Conservation (phyloP, 2,113 vertebrate genomes). For the Alligator mississippiensis region DNA sequence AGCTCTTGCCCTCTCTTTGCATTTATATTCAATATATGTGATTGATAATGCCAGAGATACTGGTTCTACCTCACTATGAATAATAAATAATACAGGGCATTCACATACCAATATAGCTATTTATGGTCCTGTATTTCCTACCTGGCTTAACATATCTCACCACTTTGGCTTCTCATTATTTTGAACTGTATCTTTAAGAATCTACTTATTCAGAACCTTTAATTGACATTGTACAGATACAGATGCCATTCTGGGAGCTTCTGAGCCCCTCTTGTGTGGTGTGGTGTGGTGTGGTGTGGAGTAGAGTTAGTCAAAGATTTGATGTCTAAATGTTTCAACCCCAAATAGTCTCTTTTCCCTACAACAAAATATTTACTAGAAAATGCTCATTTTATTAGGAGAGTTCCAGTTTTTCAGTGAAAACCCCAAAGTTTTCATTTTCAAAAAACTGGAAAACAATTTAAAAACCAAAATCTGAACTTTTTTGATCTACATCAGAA, state of each 20-base stretch:
- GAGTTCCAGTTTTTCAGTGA: background rate
- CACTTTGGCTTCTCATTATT: background rate
- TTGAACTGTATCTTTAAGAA: background rate
- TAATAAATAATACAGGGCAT: background rate
- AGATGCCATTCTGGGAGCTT: background rate
- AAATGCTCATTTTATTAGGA: rapidly evolving
- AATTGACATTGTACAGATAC: background rate
- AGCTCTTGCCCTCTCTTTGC: background rate
- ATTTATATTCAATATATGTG: background rate
- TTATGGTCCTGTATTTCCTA: no score
- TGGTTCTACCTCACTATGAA: background rate
- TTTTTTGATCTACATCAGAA: background rate
- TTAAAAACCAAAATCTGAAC: background rate
- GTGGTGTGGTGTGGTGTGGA: rapidly evolving
- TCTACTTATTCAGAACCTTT: rapidly evolving
- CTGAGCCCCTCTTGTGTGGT: background rate
- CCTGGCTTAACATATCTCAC: background rate
- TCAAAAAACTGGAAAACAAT: background rate
- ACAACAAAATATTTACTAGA: background rate
- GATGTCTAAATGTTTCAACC: background rate
- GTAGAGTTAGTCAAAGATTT: background rate
- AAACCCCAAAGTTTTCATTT: background rate
- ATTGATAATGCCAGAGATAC: background rate
- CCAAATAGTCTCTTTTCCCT: background rate
- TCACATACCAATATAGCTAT: background rate